These are phyloP conservation scores for Notothenia coriiceps DNA, from an alignment of 2,113 vertebrate genomes.

Conservation along the genomic window DNA sequence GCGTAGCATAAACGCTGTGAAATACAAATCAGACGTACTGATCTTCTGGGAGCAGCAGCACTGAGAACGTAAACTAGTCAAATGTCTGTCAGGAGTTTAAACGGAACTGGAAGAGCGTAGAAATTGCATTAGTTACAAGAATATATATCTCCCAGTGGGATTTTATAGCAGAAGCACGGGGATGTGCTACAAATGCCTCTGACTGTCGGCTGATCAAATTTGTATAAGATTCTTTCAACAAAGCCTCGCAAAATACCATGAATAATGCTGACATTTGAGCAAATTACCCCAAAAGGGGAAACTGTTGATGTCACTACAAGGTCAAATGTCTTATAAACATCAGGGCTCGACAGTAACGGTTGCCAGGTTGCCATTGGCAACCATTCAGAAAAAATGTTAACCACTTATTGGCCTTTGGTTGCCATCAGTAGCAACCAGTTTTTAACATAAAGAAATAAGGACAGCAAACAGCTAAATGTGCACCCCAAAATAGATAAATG, in stretches of 20 bases:
- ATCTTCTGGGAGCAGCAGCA: conserved; percentile 42
- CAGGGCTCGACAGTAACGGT: too few relatives aligned
- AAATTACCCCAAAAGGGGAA: neutral
- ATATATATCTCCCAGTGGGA: conserved; percentile 39
- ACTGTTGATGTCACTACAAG: neutral
- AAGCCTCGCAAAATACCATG: neutral
- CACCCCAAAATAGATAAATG: too few relatives aligned
- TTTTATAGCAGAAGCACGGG: conserved; percentile 29
- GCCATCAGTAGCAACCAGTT: too few relatives aligned
- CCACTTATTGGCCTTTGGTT: too few relatives aligned
- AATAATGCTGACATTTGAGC: neutral
- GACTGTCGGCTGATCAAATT: conserved; percentile 33
- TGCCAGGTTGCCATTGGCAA: too few relatives aligned
- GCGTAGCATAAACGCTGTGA: conserved; percentile 38
- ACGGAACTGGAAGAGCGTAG: conserved; percentile 54
- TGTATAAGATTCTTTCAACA: conserved; percentile 15
- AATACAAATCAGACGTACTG: conserved; percentile 54
- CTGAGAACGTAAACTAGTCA: conserved; percentile 35
- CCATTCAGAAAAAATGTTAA: too few relatives aligned
- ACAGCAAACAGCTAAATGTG: too few relatives aligned
- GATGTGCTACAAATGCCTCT: conserved; percentile 33
- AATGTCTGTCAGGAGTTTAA: conserved; percentile 63
- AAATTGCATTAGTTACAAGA: conserved; percentile 61
- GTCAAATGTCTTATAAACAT: neutral
- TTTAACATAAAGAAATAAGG: too few relatives aligned